Conservation (phyloP, 1,140 invertebrate genomes). For the Sitophilus oryzae region DNA sequence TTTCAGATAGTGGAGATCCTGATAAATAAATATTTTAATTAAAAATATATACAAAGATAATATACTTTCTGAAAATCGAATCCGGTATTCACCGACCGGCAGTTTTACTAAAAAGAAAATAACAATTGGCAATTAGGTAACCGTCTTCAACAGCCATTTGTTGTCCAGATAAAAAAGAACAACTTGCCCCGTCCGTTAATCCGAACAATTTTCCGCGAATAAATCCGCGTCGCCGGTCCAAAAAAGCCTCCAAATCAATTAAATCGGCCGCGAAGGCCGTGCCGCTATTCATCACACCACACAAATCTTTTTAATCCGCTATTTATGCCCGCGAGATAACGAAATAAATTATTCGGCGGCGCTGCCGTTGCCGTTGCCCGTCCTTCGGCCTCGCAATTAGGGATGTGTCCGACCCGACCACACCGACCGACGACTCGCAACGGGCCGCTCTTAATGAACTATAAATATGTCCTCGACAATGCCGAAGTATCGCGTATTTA, state of each 20-base stretch:
- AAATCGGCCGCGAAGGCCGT: conserved; percentile 29
- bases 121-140: too few relatives aligned
- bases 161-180: background rate
- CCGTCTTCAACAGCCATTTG: too few relatives aligned
- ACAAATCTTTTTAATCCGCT: conserved; percentile 44
- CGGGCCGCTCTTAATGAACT: conserved; percentile 40
- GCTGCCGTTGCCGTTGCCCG: conserved; percentile 7
- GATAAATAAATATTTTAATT: too few relatives aligned
- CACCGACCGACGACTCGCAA: too few relatives aligned
- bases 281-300: conserved; percentile 41
- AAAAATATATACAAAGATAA: too few relatives aligned
- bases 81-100: too few relatives aligned
- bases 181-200: conserved; percentile 20
- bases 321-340: conserved; percentile 44
- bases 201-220: conserved; percentile 41
- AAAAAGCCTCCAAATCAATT: conserved; percentile 31
- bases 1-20: too few relatives aligned
- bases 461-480: conserved; percentile 41
- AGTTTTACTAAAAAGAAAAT: too few relatives aligned
- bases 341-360: conserved; percentile 42
- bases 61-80: too few relatives aligned
- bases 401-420: conserved; percentile 40
- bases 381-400: conserved; percentile 38
- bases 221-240: conserved; percentile 39
- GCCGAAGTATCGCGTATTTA: conserved; percentile 40